A percentile compares a stretch with the other conserved stretches of the same genome.
Evolutionary conservation across 2,888 invertebrate genomes (phyloP).

Genomic region (Oscheius myriophilus): DNA sequence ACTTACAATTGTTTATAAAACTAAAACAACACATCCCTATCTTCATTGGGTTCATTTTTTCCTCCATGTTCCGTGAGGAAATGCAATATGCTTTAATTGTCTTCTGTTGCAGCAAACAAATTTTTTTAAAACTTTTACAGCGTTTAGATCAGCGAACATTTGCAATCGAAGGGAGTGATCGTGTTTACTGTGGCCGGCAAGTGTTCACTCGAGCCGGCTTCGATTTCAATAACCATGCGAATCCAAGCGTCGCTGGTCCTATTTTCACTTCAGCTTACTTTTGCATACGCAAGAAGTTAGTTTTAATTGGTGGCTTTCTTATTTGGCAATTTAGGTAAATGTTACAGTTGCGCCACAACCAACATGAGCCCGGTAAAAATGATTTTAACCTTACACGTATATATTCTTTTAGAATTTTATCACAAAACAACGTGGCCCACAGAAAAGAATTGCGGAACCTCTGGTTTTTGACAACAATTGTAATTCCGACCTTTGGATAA

Average conservation of each 20-base stretch:
- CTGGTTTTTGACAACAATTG: slow-evolving; percentile 64
- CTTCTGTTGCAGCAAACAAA: too few relatives aligned
- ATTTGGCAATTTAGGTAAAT: slow-evolving; percentile 53
- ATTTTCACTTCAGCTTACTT: background rate
- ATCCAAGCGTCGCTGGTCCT: slow-evolving; percentile 5
- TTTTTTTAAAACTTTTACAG: too few relatives aligned
- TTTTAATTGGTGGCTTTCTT: background rate
- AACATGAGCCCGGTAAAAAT: slow-evolving; percentile 61
- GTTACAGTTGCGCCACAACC: slow-evolving; percentile 67
- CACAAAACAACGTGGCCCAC: slow-evolving; percentile 61
- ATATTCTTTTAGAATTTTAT: slow-evolving; percentile 60
- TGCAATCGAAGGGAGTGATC: slow-evolving; percentile 6
- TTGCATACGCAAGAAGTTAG: slow-evolving; percentile 9
- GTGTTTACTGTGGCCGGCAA: slow-evolving; percentile 22
- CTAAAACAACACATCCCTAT: too few relatives aligned
- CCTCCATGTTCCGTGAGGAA: too few relatives aligned
- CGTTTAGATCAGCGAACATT: background rate
- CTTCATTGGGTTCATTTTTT: too few relatives aligned
- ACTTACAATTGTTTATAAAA: too few relatives aligned
- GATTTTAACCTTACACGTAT: slow-evolving; percentile 6
- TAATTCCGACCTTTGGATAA: slow-evolving; percentile 63
- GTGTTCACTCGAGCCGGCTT: slow-evolving; percentile 10
- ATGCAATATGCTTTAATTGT: too few relatives aligned
- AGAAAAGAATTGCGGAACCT: slow-evolving; percentile 54
- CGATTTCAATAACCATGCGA: slow-evolving; percentile 5